Percentiles rank a stretch among this genome's conserved stretches.
Evolutionary conservation across 2,797 vertebrate species (phyloP).

Genomic region (Dicrostonyx torquatus): DNA sequence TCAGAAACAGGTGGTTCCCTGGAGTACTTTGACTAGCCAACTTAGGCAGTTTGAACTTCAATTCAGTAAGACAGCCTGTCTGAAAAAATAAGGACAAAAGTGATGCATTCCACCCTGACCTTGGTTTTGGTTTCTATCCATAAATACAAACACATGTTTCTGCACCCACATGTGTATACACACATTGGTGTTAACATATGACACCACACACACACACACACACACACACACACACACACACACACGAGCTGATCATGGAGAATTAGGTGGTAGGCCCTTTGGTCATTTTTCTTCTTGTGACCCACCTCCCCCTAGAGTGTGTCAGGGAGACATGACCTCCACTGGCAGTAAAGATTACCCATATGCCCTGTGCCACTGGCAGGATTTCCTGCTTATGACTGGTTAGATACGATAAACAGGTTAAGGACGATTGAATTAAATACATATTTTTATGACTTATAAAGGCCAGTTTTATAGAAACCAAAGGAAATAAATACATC

Average conservation of each 20-base stretch:
- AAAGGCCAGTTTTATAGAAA: slow-evolving; percentile 84
- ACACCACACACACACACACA: background rate
- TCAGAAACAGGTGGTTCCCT: background rate
- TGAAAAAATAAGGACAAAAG: background rate
- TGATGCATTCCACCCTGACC: background rate
- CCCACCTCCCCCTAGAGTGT: slow-evolving; percentile 31
- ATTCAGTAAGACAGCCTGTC: background rate
- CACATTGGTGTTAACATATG: background rate
- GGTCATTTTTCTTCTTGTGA: slow-evolving; percentile 65
- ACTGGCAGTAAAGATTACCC: background rate
- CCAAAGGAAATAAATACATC: slow-evolving; percentile 86
- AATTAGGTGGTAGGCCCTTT: slow-evolving; percentile 71
- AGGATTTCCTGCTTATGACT: slow-evolving; percentile 51
- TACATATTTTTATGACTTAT: slow-evolving; percentile 81
- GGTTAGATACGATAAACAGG: slow-evolving; percentile 81
- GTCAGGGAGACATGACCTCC: slow-evolving; percentile 35
- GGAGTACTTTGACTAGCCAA: background rate
- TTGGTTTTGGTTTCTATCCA: background rate
- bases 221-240: background rate
- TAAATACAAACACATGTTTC: background rate
- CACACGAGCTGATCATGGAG: background rate
- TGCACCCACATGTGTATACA: background rate
- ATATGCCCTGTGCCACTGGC: background rate
- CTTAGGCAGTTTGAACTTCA: background rate
- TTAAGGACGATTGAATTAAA: slow-evolving; percentile 78